Evolutionary conservation across 1,140 invertebrate genomes (phyloP).

Genomic region (Mactra quadrangularis): DNA sequence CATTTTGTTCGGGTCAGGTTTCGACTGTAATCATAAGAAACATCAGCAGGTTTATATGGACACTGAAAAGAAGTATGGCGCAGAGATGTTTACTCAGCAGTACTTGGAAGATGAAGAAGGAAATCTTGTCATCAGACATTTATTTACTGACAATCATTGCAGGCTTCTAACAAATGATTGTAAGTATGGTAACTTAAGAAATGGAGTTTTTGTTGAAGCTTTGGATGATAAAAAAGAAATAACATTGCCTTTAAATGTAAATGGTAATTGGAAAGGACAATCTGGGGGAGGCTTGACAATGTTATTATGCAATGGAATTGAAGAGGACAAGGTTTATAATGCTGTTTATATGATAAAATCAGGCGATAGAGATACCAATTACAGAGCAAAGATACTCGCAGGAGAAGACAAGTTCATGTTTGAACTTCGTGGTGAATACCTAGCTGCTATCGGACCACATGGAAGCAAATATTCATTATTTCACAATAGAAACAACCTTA

Average conservation of each 20-base stretch:
- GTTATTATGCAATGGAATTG: slow-evolving; percentile 63
- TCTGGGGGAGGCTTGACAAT: slow-evolving; percentile 62
- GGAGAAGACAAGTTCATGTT: slow-evolving; percentile 73
- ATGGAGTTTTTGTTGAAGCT: slow-evolving; percentile 66
- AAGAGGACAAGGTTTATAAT: too few species aligned
- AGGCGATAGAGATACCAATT: slow-evolving; percentile 65
- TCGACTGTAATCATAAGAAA: slow-evolving; percentile 70
- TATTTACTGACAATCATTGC: slow-evolving; percentile 69
- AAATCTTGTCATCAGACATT: slow-evolving; percentile 55
- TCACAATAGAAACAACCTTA: slow-evolving; percentile 65
- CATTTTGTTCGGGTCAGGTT: slow-evolving; percentile 66
- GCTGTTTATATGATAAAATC: slow-evolving; percentile 66
- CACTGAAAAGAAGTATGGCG: slow-evolving; percentile 68
- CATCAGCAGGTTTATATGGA: slow-evolving; percentile 42
- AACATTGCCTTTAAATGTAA: slow-evolving; percentile 57
- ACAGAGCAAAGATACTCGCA: slow-evolving; percentile 51
- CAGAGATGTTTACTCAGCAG: slow-evolving; percentile 48
- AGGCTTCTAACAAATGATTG: slow-evolving; percentile 68
- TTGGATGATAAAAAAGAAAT: background rate
- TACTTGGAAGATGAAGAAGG: slow-evolving; percentile 68
- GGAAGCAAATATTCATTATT: slow-evolving; percentile 64
- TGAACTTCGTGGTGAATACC: slow-evolving; percentile 1
- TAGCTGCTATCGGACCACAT: slow-evolving; percentile 54
- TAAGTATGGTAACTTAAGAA: slow-evolving; percentile 62
- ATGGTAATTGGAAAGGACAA: slow-evolving; percentile 51